Evolutionary conservation across 2,888 invertebrate species (phyloP).

Genomic region (Eurytoma adleriae): DNA sequence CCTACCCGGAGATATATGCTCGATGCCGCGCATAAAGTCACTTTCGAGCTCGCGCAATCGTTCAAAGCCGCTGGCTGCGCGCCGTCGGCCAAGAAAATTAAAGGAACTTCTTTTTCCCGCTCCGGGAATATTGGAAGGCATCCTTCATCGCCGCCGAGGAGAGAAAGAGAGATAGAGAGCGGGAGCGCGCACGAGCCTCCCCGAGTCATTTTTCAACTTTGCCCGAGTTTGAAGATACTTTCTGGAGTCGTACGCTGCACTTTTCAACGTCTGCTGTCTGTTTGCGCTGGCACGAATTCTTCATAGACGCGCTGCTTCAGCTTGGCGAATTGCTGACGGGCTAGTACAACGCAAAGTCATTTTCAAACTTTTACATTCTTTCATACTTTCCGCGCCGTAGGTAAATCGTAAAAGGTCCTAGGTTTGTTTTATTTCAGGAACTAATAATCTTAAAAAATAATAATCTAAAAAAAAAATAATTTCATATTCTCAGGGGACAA

Average conservation of each 20-base stretch:
- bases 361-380: too few species aligned
- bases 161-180: neutral
- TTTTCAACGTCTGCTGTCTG: conserved; percentile 32
- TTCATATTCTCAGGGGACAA: too few species aligned
- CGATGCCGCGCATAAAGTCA: conserved; percentile 2
- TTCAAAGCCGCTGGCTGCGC: conserved; percentile 28
- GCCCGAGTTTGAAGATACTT: neutral
- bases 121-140: conserved; percentile 48
- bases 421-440: too few species aligned
- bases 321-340: neutral
- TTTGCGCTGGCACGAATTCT: conserved; percentile 6
- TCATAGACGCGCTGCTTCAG: conserved; percentile 7
- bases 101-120: conserved; percentile 38
- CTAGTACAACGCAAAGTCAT: too few species aligned
- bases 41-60: conserved; percentile 35
- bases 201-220: conserved; percentile 47
- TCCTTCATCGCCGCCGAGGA: conserved; percentile 32
- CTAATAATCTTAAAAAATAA: too few species aligned
- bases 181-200: conserved; percentile 1
- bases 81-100: conserved; percentile 36
- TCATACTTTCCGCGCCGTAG: too few species aligned
- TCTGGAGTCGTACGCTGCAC: conserved; percentile 6
- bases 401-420: too few species aligned
- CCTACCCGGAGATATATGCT: neutral
- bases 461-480: too few species aligned